Percentiles rank a stretch among this genome's conserved stretches.
Conservation (phyloP, 1,140 invertebrate genomes). For the Tenebrio molitor region DNA sequence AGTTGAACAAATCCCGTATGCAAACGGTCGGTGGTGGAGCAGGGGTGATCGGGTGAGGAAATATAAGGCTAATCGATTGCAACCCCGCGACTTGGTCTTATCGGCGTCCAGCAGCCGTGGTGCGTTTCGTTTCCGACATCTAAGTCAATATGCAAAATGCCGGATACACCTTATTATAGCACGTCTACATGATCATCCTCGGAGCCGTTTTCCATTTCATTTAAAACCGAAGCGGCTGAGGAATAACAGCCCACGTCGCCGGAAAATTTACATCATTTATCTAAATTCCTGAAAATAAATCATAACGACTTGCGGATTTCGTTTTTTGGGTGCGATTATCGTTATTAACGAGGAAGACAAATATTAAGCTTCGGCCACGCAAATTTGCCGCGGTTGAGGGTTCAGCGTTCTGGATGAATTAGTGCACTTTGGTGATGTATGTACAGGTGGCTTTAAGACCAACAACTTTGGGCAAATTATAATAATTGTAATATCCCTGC, state of each 20-base stretch:
- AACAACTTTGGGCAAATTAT: too few species aligned
- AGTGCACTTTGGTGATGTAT: too few species aligned
- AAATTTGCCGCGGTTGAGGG: too few species aligned
- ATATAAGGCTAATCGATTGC: constrained; percentile 47
- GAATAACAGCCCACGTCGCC: constrained; percentile 9
- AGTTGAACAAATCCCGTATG: constrained; percentile 46
- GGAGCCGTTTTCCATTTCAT: constrained; percentile 34
- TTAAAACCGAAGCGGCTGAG: constrained; percentile 24
- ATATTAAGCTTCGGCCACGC: too few species aligned
- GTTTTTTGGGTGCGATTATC: too few species aligned
- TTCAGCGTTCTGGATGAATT: too few species aligned
- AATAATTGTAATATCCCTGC: too few species aligned
- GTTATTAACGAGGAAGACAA: too few species aligned
- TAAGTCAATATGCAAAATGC: constrained; percentile 48
- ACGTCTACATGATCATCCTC: constrained; percentile 42
- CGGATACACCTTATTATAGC: constrained; percentile 45
- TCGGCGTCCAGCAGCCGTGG: constrained; percentile 46
- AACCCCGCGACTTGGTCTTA: constrained; percentile 46
- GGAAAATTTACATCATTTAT: constrained; percentile 37
- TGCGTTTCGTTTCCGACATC: constrained; percentile 44
- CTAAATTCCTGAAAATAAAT: constrained; percentile 23
- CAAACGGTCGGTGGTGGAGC: constrained; percentile 39
- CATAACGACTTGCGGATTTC: not conserved
- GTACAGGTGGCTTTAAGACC: too few species aligned
- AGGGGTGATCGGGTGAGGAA: constrained; percentile 40